These are phyloP conservation scores for Gallinago paraguaiae DNA, from an alignment of 2,113 vertebrate species.

Conservation along the genomic window DNA sequence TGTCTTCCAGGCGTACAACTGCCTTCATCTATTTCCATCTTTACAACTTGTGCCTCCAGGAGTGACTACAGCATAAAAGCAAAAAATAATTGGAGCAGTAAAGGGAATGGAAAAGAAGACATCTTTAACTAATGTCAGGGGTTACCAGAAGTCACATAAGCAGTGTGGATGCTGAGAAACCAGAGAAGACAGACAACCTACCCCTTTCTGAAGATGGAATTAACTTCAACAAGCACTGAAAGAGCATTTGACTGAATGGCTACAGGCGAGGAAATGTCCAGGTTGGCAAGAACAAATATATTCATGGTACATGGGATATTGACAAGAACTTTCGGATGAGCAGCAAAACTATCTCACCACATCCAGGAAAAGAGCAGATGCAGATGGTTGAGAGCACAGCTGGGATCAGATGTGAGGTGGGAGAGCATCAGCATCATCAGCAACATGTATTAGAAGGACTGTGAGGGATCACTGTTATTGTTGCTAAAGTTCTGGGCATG, in stretches of 20 bases:
- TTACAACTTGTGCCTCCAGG: constrained; percentile 21
- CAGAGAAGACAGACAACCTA: not conserved
- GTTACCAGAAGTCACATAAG: not conserved
- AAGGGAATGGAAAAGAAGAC: not conserved
- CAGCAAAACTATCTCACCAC: not conserved
- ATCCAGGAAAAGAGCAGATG: not conserved
- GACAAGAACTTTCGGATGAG: not conserved
- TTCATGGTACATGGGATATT: not conserved
- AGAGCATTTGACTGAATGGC: not conserved
- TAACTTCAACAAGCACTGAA: not conserved
- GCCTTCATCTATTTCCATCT: constrained; percentile 28
- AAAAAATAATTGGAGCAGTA: constrained; percentile 25
- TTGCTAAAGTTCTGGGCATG: not conserved
- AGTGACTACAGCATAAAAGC: not conserved
- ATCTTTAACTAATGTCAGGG: not conserved
- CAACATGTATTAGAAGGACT: not conserved
- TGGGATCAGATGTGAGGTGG: not conserved
- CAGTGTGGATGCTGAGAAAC: not conserved
- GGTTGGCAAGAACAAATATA: not conserved
- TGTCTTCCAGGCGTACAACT: constrained; percentile 40
- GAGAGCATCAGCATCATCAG: not conserved
- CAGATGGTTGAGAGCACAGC: not conserved
- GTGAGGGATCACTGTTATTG: not conserved
- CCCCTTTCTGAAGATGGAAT: not conserved
- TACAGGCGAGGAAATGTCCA: not conserved